phyloP scores from a whole-genome alignment of 1,140 invertebrate genomes.

The Lasioglossum albipes region DNA sequence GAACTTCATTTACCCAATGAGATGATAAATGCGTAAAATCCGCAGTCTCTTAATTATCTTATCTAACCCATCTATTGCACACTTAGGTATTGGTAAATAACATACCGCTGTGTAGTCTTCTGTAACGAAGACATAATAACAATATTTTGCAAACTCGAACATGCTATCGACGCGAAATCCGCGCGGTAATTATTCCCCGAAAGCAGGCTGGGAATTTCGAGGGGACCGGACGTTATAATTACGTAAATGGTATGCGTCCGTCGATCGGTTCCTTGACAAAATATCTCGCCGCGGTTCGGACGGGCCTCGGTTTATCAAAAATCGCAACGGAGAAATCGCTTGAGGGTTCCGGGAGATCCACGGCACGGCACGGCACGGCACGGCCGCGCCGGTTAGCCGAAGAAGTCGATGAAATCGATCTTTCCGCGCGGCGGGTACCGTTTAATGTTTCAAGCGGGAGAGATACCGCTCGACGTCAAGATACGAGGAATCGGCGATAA shows the following conservation, averaged over 20 bases:
- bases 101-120: too few relatives aligned
- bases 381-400: neutral
- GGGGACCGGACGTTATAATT: neutral
- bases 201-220: neutral
- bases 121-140: too few relatives aligned
- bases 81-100: too few relatives aligned
- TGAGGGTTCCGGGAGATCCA: neutral
- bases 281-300: neutral
- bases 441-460: constrained; percentile 34
- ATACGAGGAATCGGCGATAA: constrained; percentile 46
- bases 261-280: neutral
- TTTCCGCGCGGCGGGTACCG: constrained; percentile 26
- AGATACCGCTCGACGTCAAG: constrained; percentile 35
- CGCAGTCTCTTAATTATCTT: too few relatives aligned
- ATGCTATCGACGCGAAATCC: neutral
- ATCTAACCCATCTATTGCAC: too few relatives aligned
- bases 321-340: neutral
- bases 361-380: too few relatives aligned
- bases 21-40: too few relatives aligned
- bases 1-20: too few relatives aligned
- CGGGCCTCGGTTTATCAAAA: neutral
- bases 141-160: too few relatives aligned
- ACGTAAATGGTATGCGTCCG: neutral
- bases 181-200: neutral
- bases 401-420: constrained; percentile 30